Evolutionary conservation across 2,797 vertebrate genomes (phyloP).

Genomic region (Echeneis naucrates): DNA sequence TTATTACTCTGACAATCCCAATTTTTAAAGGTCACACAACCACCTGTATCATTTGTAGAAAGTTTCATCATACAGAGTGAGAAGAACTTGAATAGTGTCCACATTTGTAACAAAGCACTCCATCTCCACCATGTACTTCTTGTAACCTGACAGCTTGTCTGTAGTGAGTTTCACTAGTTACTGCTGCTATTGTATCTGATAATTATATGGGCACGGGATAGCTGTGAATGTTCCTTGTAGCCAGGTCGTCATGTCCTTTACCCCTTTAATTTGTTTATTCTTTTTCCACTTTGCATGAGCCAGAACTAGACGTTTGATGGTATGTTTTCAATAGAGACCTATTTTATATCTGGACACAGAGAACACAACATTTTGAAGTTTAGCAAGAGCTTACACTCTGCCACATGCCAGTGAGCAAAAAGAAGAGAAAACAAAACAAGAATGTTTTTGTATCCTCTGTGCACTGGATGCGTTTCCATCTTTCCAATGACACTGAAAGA

Average conservation of each 20-base stretch:
- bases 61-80: not conserved
- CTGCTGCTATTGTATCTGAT: conserved; percentile 53
- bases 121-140: conserved; percentile 18
- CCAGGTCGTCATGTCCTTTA: conserved; percentile 7
- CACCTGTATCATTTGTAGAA: not conserved
- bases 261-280: conserved; percentile 13
- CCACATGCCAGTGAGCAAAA: conserved; percentile 7
- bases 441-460: conserved; percentile 21
- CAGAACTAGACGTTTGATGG: conserved; percentile 5
- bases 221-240: conserved; percentile 19
- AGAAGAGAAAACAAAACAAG: not conserved
- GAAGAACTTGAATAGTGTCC: conserved; percentile 1
- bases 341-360: conserved; percentile 3
- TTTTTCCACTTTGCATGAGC: conserved; percentile 18
- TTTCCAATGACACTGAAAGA: conserved; percentile 1
- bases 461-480: not conserved
- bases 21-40: not conserved
- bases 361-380: conserved; percentile 27
- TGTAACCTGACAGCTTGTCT: conserved; percentile 34
- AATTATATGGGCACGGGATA: conserved; percentile 22
- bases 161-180: conserved; percentile 29
- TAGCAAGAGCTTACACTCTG: conserved; percentile 42
- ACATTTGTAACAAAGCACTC: conserved; percentile 13
- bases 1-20: not conserved
- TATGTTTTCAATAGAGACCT: not conserved